Conservation (phyloP, 1,140 invertebrate species). For the Macrobrachium nipponense region DNA sequence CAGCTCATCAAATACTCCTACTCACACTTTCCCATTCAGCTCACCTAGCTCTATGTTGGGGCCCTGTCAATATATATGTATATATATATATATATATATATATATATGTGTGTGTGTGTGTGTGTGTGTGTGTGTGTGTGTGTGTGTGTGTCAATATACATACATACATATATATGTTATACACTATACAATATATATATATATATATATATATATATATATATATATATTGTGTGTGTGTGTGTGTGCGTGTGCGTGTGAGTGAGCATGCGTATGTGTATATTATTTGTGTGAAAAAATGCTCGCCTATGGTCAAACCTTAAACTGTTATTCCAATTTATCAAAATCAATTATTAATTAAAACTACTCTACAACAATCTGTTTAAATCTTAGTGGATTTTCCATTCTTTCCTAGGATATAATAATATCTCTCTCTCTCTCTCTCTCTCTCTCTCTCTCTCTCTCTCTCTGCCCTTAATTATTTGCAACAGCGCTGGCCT, state of each 20-base stretch:
- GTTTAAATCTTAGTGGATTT: too few species aligned
- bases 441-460: too few species aligned
- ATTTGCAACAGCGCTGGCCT: too few species aligned
- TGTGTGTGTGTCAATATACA: neutral
- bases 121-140: neutral
- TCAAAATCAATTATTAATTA: too few species aligned
- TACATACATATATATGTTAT: neutral
- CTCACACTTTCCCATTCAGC: too few species aligned
- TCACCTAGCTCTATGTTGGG: neutral
- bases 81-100: neutral
- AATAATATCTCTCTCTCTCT: too few species aligned
- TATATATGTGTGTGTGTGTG: neutral
- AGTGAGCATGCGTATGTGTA: neutral
- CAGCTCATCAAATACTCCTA: too few species aligned
- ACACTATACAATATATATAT: too few species aligned
- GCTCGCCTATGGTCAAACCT: neutral
- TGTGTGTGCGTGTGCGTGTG: neutral
- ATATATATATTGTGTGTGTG: neutral
- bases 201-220: slow-evolving; percentile 8
- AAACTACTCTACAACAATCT: too few species aligned
- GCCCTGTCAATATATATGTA: neutral
- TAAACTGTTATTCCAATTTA: too few species aligned
- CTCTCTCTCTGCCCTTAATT: too few species aligned
- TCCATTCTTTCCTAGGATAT: too few species aligned
- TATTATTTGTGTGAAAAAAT: neutral